Evolutionary conservation across 2,113 vertebrate genomes (phyloP), one percentile per base, ranked within the genome.

Genomic region (Chlorodrepanis virens): DNA sequence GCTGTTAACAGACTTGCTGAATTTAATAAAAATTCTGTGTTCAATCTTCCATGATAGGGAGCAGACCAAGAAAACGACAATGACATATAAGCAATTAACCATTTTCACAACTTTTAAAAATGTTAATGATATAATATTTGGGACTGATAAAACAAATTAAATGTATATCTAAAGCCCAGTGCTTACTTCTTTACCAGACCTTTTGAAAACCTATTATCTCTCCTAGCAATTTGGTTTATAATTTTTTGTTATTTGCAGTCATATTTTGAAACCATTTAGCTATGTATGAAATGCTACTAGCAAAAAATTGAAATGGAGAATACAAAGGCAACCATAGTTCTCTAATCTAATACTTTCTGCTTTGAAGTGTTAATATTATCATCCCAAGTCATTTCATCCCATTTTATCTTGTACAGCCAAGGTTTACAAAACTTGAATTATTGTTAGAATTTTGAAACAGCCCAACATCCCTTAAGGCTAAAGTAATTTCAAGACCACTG

Each of bases 1-100:
- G 7, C 7, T 83, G 40, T 52, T 90, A 44, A 83, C 24, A 91
- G 28, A 40, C 14, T 79, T 75, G 33, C 12, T 79, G 37, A 82
- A 93, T 76, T 71, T 69, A 53, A 68, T 49, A 60, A 60, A 89
- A 85, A 44, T 40, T 83, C 22, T 19, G 31, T 53, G 13, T 64
- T 33, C 0, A 0, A 1, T 12, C 42, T 83, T 77, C 44, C 37
- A 12, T 11, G 16, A 47, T 25, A 56, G 40, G 18, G 21, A 29
- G 33, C 13, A 79, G 65, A 76, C 11, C 11, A 50, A 85, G 40
- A 79, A 89, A 80, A 69, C 47, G 10, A 57, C 11, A 63, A 14
- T 37, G 20, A 45, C 23, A 10, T 40, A 16, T 13, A 79, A 79
- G 22, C 31, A 64, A 22, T 84, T 68, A 49, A 64, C 10, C 5